phyloP scores from a whole-genome alignment of 2,113 vertebrate genomes.

The Rhadina sibilatrix region DNA sequence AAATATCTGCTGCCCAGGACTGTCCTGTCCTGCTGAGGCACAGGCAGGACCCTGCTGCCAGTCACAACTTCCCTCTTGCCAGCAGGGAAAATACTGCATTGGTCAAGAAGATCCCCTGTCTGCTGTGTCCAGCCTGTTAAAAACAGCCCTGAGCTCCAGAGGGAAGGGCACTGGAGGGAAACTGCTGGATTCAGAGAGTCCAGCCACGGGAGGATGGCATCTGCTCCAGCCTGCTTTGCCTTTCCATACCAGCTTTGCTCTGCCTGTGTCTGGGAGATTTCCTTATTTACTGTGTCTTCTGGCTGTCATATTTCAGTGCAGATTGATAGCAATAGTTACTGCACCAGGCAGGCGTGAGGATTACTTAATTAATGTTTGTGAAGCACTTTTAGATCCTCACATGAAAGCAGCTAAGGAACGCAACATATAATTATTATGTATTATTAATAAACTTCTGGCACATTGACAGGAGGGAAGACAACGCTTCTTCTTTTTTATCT shows the following conservation, averaged over 20 bases:
- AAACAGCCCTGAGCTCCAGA: neutral
- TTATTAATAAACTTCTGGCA: slow-evolving; percentile 63
- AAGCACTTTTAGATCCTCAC: slow-evolving; percentile 23
- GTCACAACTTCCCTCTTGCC: neutral
- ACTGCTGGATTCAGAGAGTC: neutral
- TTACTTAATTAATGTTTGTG: slow-evolving; percentile 52
- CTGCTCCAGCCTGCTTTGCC: neutral
- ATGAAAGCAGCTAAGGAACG: slow-evolving; percentile 26
- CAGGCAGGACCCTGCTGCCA: neutral
- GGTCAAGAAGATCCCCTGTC: neutral
- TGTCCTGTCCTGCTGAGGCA: neutral
- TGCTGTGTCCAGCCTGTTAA: neutral
- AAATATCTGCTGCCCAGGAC: neutral
- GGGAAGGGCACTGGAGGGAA: neutral
- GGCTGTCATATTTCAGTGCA: neutral
- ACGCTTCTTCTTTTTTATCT: neutral
- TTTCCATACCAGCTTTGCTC: neutral
- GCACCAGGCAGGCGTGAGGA: slow-evolving; percentile 21
- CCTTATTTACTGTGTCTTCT: slow-evolving; percentile 10
- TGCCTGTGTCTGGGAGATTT: neutral
- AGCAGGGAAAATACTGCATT: neutral
- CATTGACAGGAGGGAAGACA: slow-evolving; percentile 9
- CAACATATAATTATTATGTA: slow-evolving; percentile 40
- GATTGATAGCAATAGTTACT: slow-evolving; percentile 28
- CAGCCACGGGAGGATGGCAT: neutral